phyloP scores from a whole-genome alignment of 2,113 vertebrate genomes.

The Condylura cristata region DNA sequence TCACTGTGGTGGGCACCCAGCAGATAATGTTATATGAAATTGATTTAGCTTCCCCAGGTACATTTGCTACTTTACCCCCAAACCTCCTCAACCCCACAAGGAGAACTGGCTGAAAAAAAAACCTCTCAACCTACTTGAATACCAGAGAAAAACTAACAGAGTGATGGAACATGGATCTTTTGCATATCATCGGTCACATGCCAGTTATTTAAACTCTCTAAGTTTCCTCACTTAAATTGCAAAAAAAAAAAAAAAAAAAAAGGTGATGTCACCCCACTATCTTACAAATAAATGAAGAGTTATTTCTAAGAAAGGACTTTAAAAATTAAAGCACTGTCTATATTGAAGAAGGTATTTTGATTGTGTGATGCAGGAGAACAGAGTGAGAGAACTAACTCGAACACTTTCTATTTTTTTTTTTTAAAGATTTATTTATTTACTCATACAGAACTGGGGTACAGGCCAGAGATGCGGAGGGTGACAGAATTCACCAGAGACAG shows the following conservation, averaged over 20 bases:
- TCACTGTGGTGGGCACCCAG: neutral
- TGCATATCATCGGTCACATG: neutral
- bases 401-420: too few relatives aligned
- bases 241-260: neutral
- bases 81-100: neutral
- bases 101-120: neutral
- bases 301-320: neutral
- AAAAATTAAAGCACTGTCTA: neutral
- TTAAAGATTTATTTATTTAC: too few relatives aligned
- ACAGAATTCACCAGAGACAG: too few relatives aligned
- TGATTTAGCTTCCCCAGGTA: neutral
- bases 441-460: too few relatives aligned
- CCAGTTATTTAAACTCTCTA: neutral
- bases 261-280: neutral
- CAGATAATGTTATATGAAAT: neutral
- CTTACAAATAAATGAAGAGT: neutral
- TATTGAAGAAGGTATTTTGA: neutral
- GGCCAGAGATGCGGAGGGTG: too few relatives aligned
- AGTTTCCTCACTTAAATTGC: neutral
- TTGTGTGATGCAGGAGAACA: neutral
- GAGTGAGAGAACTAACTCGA: neutral
- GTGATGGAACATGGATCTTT: neutral
- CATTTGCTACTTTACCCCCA: neutral
- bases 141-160: neutral
- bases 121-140: neutral